A percentile compares a stretch with the other conserved stretches of the same genome.
These are phyloP conservation scores for Platycheirus albimanus DNA, from an alignment of 2,888 invertebrate species.

Conservation along the genomic window DNA sequence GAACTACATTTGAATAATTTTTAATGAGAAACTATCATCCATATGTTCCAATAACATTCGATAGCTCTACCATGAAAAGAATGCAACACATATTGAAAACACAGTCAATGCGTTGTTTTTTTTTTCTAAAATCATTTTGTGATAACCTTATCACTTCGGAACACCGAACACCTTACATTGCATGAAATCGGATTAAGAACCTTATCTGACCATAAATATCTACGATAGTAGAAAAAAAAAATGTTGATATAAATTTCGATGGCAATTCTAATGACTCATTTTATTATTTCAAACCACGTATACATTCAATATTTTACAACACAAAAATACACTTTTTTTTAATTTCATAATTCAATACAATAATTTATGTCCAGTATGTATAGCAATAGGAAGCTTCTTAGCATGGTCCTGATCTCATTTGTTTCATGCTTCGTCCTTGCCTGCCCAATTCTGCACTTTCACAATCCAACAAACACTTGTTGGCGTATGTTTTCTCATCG, in stretches of 20 bases:
- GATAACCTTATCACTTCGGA: no score
- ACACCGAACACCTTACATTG: no score
- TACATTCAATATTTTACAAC: conserved; percentile 1
- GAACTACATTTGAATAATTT: no score
- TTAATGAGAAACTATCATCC: no score
- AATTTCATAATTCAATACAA: background rate
- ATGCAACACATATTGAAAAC: no score
- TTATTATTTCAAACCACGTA: background rate
- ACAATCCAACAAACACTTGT: conserved; percentile 78
- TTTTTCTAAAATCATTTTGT: no score
- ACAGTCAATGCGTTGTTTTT: no score
- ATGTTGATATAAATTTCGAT: background rate
- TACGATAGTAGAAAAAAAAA: background rate
- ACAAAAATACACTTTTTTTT: conserved; percentile 8
- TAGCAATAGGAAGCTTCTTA: conserved; percentile 52
- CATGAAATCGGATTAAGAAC: no score
- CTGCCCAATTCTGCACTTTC: conserved; percentile 74
- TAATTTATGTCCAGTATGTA: background rate
- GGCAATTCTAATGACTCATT: background rate
- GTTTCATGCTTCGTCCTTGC: conserved; percentile 77
- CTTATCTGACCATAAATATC: no score
- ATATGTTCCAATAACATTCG: no score
- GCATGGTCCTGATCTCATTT: conserved; percentile 77
- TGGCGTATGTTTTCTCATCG: conserved; percentile 77
- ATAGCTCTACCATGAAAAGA: no score